Conservation (phyloP, 1,140 invertebrate genomes). For the Chrysopa pallens region DNA sequence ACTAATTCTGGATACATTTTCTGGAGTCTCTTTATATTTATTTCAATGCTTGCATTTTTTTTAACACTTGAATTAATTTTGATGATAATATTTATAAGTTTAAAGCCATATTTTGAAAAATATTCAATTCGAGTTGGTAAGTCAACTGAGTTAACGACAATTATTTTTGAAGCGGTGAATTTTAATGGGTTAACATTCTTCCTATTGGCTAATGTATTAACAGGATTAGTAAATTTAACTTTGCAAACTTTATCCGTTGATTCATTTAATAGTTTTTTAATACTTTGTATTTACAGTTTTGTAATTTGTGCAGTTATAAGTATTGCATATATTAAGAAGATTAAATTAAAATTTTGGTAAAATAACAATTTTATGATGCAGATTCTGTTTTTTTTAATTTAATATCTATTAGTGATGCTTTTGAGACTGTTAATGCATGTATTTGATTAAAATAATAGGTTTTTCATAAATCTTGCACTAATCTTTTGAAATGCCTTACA, state of each 20-base stretch:
- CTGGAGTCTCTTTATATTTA: conserved; percentile 48
- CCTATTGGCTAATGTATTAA: conserved; percentile 56
- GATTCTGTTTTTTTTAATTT: too few relatives aligned
- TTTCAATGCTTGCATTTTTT: conserved; percentile 29
- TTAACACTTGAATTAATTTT: conserved; percentile 27
- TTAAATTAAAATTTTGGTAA: conserved; percentile 11
- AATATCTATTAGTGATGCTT: too few relatives aligned
- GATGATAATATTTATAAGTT: neutral
- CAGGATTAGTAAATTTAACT: conserved; percentile 56
- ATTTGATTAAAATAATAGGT: too few relatives aligned
- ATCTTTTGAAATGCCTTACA: too few relatives aligned
- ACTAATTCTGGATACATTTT: conserved; percentile 59
- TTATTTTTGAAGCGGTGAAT: conserved; percentile 46
- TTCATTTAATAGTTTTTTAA: conserved; percentile 25
- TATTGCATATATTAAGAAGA: conserved; percentile 9
- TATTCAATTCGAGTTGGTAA: conserved; percentile 1
- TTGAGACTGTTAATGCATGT: too few relatives aligned
- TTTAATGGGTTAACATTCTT: conserved; percentile 64
- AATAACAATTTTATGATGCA: neutral
- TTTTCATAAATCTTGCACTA: too few relatives aligned
- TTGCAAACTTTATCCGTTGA: conserved; percentile 38
- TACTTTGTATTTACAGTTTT: conserved; percentile 39
- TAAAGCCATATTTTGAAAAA: neutral
- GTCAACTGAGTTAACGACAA: conserved; percentile 17
- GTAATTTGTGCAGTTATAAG: conserved; percentile 10